Evolutionary conservation across 1,140 invertebrate genomes (phyloP).

Genomic region (Dermatophagoides farinae): DNA sequence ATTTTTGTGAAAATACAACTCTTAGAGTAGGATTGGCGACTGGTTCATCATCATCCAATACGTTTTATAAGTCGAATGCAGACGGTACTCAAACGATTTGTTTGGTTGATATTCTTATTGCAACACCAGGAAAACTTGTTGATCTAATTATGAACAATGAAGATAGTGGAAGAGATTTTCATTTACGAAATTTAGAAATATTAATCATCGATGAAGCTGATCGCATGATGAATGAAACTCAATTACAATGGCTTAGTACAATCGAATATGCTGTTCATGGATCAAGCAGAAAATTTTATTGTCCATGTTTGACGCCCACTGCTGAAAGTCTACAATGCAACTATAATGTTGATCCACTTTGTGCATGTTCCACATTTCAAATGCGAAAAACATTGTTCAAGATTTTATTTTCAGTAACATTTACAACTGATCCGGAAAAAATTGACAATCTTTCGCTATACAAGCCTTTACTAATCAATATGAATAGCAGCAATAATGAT

Average conservation of each 20-base stretch:
- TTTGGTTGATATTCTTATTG: slow-evolving; percentile 63
- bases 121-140: slow-evolving; percentile 74
- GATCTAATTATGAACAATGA: slow-evolving; percentile 55
- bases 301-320: neutral
- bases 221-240: slow-evolving; percentile 56
- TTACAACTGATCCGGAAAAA: slow-evolving; percentile 87
- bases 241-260: slow-evolving; percentile 68
- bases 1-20: slow-evolving; percentile 44
- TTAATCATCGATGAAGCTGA: slow-evolving; percentile 83
- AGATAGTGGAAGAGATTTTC: slow-evolving; percentile 69
- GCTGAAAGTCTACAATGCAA: neutral
- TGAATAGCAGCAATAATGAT: neutral
- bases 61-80: slow-evolving; percentile 41
- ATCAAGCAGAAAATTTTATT: neutral
- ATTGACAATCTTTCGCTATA: slow-evolving; percentile 65
- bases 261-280: slow-evolving; percentile 26
- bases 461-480: slow-evolving; percentile 65
- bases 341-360: slow-evolving; percentile 3
- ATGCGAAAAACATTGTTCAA: slow-evolving; percentile 47
- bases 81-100: slow-evolving; percentile 16
- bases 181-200: slow-evolving; percentile 50
- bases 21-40: slow-evolving; percentile 50
- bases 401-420: slow-evolving; percentile 79
- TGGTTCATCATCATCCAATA: slow-evolving; percentile 46
- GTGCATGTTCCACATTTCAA: neutral